phyloP scores from a whole-genome alignment of 2,113 vertebrate genomes.

The Scortum barcoo region DNA sequence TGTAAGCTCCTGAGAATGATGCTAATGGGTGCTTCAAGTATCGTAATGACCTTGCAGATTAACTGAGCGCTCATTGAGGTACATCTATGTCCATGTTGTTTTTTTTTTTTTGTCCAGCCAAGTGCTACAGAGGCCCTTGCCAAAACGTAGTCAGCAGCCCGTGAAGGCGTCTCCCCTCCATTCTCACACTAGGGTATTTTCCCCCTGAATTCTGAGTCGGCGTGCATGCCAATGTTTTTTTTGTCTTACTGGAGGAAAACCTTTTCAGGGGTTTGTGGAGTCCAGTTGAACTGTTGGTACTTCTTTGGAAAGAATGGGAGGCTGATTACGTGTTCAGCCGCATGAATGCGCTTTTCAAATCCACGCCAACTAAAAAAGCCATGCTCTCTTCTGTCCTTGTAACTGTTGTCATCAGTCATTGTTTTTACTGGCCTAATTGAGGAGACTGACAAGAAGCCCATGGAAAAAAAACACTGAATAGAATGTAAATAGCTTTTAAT shows the following conservation, averaged over 20 bases:
- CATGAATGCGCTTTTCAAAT: constrained; percentile 90
- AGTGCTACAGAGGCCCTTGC: constrained; percentile 87
- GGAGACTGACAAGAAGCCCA: constrained; percentile 47
- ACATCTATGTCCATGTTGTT: constrained; percentile 81
- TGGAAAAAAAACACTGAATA: constrained; percentile 50
- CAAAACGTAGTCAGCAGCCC: constrained; percentile 93
- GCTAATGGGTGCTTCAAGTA: constrained; percentile 94
- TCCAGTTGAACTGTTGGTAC: constrained; percentile 81
- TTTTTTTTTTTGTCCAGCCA: constrained; percentile 85
- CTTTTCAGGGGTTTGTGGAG: constrained; percentile 77
- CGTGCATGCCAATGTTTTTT: constrained; percentile 79
- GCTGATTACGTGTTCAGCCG: constrained; percentile 87
- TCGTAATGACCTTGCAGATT: constrained; percentile 91
- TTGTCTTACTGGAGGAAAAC: constrained; percentile 78
- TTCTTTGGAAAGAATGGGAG: constrained; percentile 80
- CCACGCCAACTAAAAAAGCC: constrained; percentile 79
- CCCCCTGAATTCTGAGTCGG: constrained; percentile 83
- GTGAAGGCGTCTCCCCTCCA: constrained; percentile 94
- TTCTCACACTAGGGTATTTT: constrained; percentile 89
- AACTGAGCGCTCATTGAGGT: constrained; percentile 89
- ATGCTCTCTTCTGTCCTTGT: constrained; percentile 26
- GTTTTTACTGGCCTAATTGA: constrained; percentile 75
- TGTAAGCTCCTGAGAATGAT: constrained; percentile 80
- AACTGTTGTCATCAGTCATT: constrained; percentile 55
- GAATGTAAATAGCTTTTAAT: constrained; percentile 52